These are phyloP conservation scores for Salpingus planirostris DNA, from an alignment of 2,888 invertebrate species.

Conservation along the genomic window DNA sequence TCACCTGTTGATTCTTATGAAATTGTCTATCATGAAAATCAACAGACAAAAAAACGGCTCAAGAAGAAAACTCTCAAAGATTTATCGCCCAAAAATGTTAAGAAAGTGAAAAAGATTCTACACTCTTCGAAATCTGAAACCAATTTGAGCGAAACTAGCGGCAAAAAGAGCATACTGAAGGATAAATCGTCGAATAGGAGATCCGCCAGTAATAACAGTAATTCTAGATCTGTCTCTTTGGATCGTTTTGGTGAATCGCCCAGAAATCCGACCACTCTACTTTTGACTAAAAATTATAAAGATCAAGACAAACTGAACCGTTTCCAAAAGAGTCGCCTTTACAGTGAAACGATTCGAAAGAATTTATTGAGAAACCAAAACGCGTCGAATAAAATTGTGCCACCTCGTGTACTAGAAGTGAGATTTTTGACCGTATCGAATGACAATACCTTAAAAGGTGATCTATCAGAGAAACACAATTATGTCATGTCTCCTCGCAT, in stretches of 20 bases:
- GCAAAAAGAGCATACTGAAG: neutral
- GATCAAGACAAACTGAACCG: conserved; percentile 16
- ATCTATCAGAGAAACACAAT: no score
- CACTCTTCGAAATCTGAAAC: no score
- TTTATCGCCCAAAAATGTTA: no score
- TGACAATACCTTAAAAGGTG: neutral
- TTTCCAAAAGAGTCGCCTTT: conserved; percentile 23
- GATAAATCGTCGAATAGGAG: neutral
- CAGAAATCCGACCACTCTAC: conserved; percentile 14
- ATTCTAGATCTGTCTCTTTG: neutral
- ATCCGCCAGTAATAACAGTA: neutral
- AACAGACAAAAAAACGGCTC: no score
- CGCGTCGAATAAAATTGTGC: no score
- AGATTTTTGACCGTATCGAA: conserved; percentile 4
- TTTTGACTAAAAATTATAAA: conserved; percentile 24
- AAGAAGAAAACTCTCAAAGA: no score
- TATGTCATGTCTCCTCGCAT: no score
- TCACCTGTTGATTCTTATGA: no score
- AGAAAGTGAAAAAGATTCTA: no score
- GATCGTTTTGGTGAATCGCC: conserved; percentile 1
- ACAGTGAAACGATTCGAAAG: conserved; percentile 19
- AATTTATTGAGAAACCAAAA: conserved; percentile 15
- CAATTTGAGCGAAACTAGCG: conserved; percentile 3
- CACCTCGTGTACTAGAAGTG: conserved; percentile 24
- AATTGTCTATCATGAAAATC: no score